Evolutionary conservation across 2,797 vertebrate species (phyloP).

Genomic region (Harpagifer antarcticus): DNA sequence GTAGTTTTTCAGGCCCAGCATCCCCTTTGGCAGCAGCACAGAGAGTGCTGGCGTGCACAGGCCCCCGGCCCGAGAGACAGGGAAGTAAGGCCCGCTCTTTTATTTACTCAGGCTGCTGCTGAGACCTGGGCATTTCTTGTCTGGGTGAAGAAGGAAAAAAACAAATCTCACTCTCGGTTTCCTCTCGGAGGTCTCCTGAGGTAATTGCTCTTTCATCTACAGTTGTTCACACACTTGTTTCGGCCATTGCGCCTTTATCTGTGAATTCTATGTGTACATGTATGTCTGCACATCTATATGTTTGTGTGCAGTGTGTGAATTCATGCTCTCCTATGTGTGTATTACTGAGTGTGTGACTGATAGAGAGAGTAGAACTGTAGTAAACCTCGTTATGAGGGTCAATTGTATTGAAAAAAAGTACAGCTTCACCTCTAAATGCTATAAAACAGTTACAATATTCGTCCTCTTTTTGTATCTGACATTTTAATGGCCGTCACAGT

Average conservation of each 20-base stretch:
- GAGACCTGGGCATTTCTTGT: conserved; percentile 97
- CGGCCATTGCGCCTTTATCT: conserved; percentile 84
- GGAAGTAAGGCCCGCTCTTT: conserved; percentile 96
- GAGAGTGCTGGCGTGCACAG: conserved; percentile 93
- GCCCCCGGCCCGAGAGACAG: conserved; percentile 93
- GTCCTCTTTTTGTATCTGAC: neutral
- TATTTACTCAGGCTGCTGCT: conserved; percentile 99
- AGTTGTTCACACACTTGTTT: conserved; percentile 98
- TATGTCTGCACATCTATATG: conserved; percentile 57
- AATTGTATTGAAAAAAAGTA: conserved; percentile 9
- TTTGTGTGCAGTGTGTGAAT: conserved; percentile 42
- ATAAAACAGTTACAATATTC: conserved; percentile 16
- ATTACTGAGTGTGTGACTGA: conserved; percentile 8
- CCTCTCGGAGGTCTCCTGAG: conserved; percentile 79
- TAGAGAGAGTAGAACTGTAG: conserved; percentile 10
- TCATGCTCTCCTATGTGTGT: conserved; percentile 10
- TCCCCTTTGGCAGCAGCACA: conserved; percentile 98
- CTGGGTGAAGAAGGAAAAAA: conserved; percentile 92
- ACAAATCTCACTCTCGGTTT: conserved; percentile 78
- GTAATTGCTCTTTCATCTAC: conserved; percentile 90
- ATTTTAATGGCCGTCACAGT: conserved; percentile 8
- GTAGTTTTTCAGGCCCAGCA: conserved; percentile 97
- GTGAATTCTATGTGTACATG: conserved; percentile 57
- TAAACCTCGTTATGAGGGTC: conserved; percentile 10
- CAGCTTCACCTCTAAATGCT: conserved; percentile 15